phyloP scores from a whole-genome alignment of 2,888 invertebrate genomes.

The Geotrupes spiniger region DNA sequence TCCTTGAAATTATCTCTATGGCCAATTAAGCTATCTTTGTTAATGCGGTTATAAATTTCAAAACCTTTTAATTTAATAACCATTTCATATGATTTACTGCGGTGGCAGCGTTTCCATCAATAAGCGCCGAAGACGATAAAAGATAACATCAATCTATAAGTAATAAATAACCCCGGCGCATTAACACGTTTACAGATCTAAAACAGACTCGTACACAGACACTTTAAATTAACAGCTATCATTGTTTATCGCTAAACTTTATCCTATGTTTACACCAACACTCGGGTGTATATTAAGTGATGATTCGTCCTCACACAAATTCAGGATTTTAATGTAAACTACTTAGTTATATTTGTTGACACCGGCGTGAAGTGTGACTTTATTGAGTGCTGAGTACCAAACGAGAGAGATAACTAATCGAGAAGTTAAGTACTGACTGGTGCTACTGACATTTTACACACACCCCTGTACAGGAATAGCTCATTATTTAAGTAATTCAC shows the following conservation, averaged over 20 bases:
- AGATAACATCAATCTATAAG: slow-evolving; percentile 21
- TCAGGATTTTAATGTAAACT: slow-evolving; percentile 31
- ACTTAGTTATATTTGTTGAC: slow-evolving; percentile 34
- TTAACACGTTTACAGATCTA: slow-evolving; percentile 23
- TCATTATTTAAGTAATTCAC: neutral
- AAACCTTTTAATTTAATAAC: slow-evolving; percentile 28
- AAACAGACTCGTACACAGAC: slow-evolving; percentile 16
- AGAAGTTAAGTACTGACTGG: slow-evolving; percentile 25
- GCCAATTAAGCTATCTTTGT: slow-evolving; percentile 26
- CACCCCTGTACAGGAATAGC: slow-evolving; percentile 1
- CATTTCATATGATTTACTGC: slow-evolving; percentile 25
- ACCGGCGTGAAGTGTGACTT: slow-evolving; percentile 28
- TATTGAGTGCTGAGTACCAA: slow-evolving; percentile 30
- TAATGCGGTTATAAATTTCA: slow-evolving; percentile 22
- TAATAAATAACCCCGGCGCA: slow-evolving; percentile 23
- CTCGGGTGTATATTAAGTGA: slow-evolving; percentile 27
- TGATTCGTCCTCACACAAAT: slow-evolving; percentile 29
- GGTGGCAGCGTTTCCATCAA: neutral
- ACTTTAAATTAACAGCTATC: slow-evolving; percentile 21
- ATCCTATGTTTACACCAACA: slow-evolving; percentile 27
- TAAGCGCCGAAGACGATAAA: slow-evolving; percentile 16
- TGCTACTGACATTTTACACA: slow-evolving; percentile 28
- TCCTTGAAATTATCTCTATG: slow-evolving; percentile 16
- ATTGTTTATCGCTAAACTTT: slow-evolving; percentile 24
- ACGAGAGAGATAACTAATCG: slow-evolving; percentile 28